These are phyloP conservation scores for Cinclus mexicanus DNA, from an alignment of 2,113 vertebrate species.

Conservation along the genomic window DNA sequence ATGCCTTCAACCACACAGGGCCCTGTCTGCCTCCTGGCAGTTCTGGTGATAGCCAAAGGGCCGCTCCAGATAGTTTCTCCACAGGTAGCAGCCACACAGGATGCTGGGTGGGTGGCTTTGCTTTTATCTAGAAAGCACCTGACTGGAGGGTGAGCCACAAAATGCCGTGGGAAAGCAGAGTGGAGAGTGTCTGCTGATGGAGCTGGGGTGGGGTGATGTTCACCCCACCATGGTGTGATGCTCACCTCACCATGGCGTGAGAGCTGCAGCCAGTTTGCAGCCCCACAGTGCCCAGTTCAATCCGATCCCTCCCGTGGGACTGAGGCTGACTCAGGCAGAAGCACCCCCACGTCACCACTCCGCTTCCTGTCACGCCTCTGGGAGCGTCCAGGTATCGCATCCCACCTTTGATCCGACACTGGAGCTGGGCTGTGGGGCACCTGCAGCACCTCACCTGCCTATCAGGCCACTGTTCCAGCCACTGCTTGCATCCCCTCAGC, in stretches of 20 bases:
- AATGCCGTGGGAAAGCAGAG: not conserved
- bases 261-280: accelerated
- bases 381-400: not conserved
- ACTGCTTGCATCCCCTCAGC: not conserved
- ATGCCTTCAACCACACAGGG: not conserved
- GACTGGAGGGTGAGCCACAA: accelerated
- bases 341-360: not conserved
- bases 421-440: not conserved
- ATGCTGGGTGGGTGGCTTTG: not conserved
- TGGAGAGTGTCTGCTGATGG: not conserved
- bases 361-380: not conserved
- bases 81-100: accelerated
- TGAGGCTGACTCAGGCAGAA: constrained; percentile 28
- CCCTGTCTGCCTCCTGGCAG: accelerated
- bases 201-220: not conserved
- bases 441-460: not conserved
- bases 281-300: not conserved
- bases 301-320: not conserved
- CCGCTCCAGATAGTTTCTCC: not conserved
- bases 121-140: not conserved
- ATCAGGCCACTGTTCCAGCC: accelerated
- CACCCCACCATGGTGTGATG: accelerated
- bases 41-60: accelerated
- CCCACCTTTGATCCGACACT: not conserved
- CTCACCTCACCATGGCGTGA: accelerated